Percentiles rank a stretch among this genome's conserved stretches.
Evolutionary conservation across 2,888 invertebrate species (phyloP).

Genomic region (Protophormia terraenovae): DNA sequence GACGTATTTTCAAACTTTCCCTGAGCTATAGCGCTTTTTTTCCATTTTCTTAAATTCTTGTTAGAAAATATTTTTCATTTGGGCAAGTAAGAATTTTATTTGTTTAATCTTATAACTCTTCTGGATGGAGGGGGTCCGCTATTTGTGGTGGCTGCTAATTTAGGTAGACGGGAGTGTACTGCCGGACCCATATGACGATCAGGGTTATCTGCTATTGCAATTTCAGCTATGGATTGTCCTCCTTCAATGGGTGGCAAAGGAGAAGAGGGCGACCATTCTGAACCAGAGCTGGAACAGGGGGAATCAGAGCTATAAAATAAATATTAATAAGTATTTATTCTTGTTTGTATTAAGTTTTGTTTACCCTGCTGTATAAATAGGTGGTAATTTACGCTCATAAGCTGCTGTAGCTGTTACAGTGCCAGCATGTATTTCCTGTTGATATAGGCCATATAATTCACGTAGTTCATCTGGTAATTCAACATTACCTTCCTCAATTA

Average conservation of each 20-base stretch:
- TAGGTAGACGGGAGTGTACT: constrained; percentile 78
- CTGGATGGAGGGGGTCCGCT: constrained; percentile 31
- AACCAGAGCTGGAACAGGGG: constrained; percentile 81
- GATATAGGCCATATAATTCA: constrained; percentile 91
- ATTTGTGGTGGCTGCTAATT: constrained; percentile 72
- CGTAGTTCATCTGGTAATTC: constrained; percentile 88
- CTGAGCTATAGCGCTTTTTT: constrained; percentile 59
- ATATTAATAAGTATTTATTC: neutral
- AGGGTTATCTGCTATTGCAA: constrained; percentile 71
- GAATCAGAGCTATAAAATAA: constrained; percentile 76
- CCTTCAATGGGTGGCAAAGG: constrained; percentile 77
- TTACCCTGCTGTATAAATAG: constrained; percentile 81
- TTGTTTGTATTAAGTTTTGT: neutral
- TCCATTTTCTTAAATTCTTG: neutral
- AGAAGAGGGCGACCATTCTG: constrained; percentile 81
- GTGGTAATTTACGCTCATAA: constrained; percentile 80
- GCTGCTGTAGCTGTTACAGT: constrained; percentile 81
- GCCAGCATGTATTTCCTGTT: constrained; percentile 93
- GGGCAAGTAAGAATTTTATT: neutral
- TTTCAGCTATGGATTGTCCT: constrained; percentile 70
- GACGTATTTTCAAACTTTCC: constrained; percentile 55
- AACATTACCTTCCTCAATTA: constrained; percentile 90
- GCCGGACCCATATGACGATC: constrained; percentile 80
- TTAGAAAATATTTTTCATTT: neutral
- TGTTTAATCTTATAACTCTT: constrained; percentile 45